phyloP scores from a whole-genome alignment of 2,888 invertebrate genomes.

The Mimas tiliae region DNA sequence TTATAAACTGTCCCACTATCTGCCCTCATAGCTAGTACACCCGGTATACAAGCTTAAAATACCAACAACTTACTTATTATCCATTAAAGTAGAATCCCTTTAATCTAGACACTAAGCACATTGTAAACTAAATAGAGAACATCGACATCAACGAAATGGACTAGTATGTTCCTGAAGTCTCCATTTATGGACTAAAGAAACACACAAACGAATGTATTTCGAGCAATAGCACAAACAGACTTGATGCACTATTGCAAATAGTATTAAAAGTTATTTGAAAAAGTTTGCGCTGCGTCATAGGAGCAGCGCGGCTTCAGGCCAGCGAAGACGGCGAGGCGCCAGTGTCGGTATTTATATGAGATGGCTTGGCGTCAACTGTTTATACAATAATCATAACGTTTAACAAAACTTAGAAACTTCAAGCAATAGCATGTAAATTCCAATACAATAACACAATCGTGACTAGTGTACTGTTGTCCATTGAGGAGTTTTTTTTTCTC shows the following conservation, averaged over 20 bases:
- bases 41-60: not conserved
- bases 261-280: conserved; percentile 43
- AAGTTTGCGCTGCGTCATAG: conserved; percentile 27
- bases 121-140: conserved; percentile 4
- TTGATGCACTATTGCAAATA: conserved; percentile 31
- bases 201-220: conserved; percentile 13
- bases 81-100: not conserved
- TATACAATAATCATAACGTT: too few relatives aligned
- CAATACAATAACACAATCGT: too few relatives aligned
- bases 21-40: too few relatives aligned
- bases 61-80: not conserved
- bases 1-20: too few relatives aligned
- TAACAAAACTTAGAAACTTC: too few relatives aligned
- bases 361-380: conserved; percentile 18
- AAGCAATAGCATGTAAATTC: too few relatives aligned
- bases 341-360: conserved; percentile 29
- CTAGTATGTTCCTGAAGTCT: not conserved
- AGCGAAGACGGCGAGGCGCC: conserved; percentile 28
- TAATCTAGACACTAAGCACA: not conserved
- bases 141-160: not conserved
- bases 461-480: too few relatives aligned
- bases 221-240: conserved; percentile 27
- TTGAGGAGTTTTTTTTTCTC: too few relatives aligned
- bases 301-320: conserved; percentile 7
- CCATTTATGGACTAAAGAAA: conserved; percentile 17